A percentile compares a stretch with the other conserved stretches of the same genome.
Conservation (phyloP, 2,113 vertebrate genomes). For the Crotalus viridis region DNA sequence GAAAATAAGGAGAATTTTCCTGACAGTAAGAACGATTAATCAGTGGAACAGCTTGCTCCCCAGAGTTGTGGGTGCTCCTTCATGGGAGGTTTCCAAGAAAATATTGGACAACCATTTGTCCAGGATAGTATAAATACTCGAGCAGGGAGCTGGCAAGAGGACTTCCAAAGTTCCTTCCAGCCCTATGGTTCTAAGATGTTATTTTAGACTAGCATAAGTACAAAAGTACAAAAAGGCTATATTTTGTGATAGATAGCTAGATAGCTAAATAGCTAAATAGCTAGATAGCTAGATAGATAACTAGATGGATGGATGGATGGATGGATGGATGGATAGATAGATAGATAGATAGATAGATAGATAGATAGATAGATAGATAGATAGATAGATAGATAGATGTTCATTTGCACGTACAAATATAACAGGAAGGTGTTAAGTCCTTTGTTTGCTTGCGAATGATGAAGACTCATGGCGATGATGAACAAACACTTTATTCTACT, state of each 20-base stretch:
- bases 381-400: not conserved
- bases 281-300: too few relatives aligned
- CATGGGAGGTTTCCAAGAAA: not conserved
- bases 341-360: too few relatives aligned
- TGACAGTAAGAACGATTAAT: not conserved
- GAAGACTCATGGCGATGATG: too few relatives aligned
- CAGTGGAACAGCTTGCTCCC: not conserved
- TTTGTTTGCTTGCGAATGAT: too few relatives aligned
- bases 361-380: too few relatives aligned
- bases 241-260: not conserved
- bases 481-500: too few relatives aligned
- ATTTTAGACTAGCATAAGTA: not conserved
- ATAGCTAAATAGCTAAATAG: fast-evolving
- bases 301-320: too few relatives aligned
- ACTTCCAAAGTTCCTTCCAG: not conserved
- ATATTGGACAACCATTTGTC: not conserved
- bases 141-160: not conserved
- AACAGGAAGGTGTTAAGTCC: not conserved
- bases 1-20: not conserved
- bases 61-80: not conserved
- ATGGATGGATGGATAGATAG: too few relatives aligned
- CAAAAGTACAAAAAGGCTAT: not conserved
- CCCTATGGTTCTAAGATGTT: not conserved
- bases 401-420: not conserved
- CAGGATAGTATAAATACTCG: not conserved